Evolutionary conservation across 2,797 vertebrate genomes (phyloP).

Genomic region (Micromesistius poutassou): DNA sequence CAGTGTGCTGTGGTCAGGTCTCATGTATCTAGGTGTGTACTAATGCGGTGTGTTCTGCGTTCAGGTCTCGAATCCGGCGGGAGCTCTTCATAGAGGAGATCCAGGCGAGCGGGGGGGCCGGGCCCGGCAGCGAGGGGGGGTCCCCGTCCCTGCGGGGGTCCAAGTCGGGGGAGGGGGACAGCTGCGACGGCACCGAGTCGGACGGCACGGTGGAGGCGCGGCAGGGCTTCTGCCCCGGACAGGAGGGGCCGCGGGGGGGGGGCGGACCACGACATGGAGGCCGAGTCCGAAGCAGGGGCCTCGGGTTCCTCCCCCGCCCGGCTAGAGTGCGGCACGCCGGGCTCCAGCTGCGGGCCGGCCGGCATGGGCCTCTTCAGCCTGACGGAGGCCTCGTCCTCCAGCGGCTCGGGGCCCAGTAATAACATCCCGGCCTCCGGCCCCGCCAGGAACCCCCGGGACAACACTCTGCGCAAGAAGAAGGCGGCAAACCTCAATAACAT

Average conservation of each 20-base stretch:
- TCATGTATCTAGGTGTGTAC: not conserved
- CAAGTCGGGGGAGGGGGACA: conserved; percentile 91
- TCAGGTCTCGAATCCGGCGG: conserved; percentile 94
- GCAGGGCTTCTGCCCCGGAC: conserved; percentile 82
- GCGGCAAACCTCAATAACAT: conserved; percentile 99
- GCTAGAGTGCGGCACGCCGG: conserved; percentile 82
- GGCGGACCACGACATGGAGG: conserved; percentile 83
- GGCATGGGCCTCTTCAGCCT: conserved; percentile 87
- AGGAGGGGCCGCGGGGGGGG: conserved; percentile 81
- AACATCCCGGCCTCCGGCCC: conserved; percentile 70
- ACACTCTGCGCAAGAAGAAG: conserved; percentile 96
- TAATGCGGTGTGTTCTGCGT: not conserved
- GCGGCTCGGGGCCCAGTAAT: conserved; percentile 80
- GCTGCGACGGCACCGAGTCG: conserved; percentile 92
- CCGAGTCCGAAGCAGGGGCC: conserved; percentile 83
- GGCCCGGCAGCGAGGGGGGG: conserved; percentile 85
- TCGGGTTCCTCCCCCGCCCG: conserved; percentile 76
- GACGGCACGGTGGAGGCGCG: conserved; percentile 83
- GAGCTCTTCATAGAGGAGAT: conserved; percentile 99
- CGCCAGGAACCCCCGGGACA: conserved; percentile 91
- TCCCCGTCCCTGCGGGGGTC: conserved; percentile 86
- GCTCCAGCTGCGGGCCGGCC: conserved; percentile 81
- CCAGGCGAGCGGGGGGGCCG: conserved; percentile 85
- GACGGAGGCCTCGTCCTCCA: conserved; percentile 77
- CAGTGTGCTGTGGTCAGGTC: not conserved